These are phyloP conservation scores for Atractosteus spatula DNA, from an alignment of 2,113 vertebrate genomes.

Conservation along the genomic window DNA sequence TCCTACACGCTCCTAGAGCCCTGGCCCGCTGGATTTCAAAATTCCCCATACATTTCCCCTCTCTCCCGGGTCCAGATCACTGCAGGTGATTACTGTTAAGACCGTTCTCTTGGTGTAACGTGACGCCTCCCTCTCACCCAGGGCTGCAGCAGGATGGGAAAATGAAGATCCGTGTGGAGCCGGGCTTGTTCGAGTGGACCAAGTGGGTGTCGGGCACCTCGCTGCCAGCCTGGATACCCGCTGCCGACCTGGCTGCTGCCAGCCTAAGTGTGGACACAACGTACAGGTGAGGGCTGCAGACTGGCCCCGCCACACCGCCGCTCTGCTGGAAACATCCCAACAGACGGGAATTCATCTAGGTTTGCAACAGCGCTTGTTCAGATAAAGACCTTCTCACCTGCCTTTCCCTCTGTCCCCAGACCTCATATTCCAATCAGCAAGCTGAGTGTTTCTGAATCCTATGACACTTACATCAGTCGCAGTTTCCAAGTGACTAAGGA, in stretches of 20 bases:
- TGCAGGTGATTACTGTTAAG: too few species aligned
- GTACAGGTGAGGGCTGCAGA: constrained; percentile 76
- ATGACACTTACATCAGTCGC: constrained; percentile 91
- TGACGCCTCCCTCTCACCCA: constrained; percentile 41
- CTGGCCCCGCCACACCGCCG: too few species aligned
- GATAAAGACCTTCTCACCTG: background rate
- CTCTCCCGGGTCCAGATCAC: too few species aligned
- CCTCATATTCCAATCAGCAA: constrained; percentile 93
- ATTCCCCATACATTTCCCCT: too few species aligned
- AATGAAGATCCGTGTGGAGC: constrained; percentile 88
- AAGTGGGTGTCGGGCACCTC: constrained; percentile 92
- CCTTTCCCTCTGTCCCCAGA: constrained; percentile 53
- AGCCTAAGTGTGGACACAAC: constrained; percentile 92
- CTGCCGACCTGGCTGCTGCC: constrained; percentile 80
- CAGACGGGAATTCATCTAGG: too few species aligned
- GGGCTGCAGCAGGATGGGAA: constrained; percentile 90
- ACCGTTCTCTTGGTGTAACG: background rate
- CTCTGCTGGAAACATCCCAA: background rate
- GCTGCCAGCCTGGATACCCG: constrained; percentile 86
- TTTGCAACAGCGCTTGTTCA: too few species aligned
- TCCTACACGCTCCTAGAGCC: background rate
- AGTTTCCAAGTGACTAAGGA: constrained; percentile 96
- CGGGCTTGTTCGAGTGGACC: constrained; percentile 95
- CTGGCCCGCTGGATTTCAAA: too few species aligned
- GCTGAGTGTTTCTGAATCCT: constrained; percentile 84